Percentiles rank a stretch among this genome's conserved stretches.
Conservation (phyloP, 1,140 invertebrate species). For the Microvelia longipes region DNA sequence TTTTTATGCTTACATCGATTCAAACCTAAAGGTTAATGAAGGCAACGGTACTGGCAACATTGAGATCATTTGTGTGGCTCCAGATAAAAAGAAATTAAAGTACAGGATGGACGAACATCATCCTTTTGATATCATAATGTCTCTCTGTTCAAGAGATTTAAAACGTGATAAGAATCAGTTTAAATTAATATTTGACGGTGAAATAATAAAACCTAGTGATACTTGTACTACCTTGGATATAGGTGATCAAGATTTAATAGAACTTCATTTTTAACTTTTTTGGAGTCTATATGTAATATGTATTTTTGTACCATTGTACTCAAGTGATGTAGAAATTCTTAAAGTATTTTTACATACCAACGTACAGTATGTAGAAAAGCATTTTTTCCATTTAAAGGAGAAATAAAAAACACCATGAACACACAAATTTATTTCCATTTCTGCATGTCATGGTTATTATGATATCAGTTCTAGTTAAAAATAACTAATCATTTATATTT, state of each 20-base stretch:
- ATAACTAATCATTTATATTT: no score
- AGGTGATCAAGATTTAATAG: background rate
- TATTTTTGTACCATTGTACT: no score
- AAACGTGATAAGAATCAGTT: background rate
- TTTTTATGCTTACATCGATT: background rate
- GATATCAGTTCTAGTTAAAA: no score
- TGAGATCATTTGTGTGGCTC: background rate
- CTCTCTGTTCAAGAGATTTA: background rate
- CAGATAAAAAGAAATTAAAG: background rate
- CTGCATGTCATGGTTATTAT: no score
- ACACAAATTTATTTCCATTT: no score
- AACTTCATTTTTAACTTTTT: background rate
- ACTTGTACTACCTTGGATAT: background rate
- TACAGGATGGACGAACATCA: background rate
- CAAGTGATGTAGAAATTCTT: no score
- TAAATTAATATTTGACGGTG: background rate
- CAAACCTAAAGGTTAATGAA: background rate
- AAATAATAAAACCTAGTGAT: background rate
- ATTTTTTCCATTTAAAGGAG: no score
- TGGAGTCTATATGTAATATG: no score
- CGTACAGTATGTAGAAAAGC: no score
- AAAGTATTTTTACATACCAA: no score
- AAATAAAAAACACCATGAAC: no score
- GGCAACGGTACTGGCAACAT: background rate
- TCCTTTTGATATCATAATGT: background rate